phyloP scores from a whole-genome alignment of 2,113 vertebrate species.

The Calonectris borealis region DNA sequence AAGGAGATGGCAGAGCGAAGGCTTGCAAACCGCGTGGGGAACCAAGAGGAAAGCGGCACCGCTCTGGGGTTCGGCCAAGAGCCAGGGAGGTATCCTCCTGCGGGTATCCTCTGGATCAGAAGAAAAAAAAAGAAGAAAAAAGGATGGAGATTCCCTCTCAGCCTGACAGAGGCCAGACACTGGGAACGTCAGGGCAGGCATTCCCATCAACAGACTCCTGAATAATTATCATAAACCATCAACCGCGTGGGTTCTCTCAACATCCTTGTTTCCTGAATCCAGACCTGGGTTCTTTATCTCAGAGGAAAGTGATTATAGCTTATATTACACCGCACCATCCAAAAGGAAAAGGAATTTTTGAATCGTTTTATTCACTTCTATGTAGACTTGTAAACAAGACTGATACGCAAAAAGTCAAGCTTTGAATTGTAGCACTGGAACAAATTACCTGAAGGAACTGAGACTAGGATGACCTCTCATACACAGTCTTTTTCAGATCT shows the following conservation, averaged over 20 bases:
- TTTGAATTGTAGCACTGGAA: background rate
- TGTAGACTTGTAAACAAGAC: background rate
- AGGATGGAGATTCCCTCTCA: conserved; percentile 9
- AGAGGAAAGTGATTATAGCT: background rate
- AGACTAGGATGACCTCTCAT: background rate
- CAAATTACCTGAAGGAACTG: background rate
- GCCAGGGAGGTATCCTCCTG: conserved; percentile 16
- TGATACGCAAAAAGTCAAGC: background rate
- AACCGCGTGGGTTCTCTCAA: background rate
- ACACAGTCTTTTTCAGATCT: background rate
- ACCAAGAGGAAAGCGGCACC: background rate
- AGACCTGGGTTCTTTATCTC: background rate
- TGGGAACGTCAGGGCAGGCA: background rate
- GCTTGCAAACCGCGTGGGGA: background rate
- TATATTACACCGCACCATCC: background rate
- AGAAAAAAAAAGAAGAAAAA: background rate
- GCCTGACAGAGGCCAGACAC: conserved; percentile 3
- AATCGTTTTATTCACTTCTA: background rate
- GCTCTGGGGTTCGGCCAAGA: background rate
- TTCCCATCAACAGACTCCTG: background rate
- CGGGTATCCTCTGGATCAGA: background rate
- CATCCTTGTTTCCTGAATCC: background rate
- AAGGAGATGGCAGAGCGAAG: conserved; percentile 45
- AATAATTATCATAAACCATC: background rate
- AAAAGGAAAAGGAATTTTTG: background rate